These are phyloP conservation scores for Neodiprion virginianus DNA, from an alignment of 1,140 invertebrate species.

Conservation along the genomic window DNA sequence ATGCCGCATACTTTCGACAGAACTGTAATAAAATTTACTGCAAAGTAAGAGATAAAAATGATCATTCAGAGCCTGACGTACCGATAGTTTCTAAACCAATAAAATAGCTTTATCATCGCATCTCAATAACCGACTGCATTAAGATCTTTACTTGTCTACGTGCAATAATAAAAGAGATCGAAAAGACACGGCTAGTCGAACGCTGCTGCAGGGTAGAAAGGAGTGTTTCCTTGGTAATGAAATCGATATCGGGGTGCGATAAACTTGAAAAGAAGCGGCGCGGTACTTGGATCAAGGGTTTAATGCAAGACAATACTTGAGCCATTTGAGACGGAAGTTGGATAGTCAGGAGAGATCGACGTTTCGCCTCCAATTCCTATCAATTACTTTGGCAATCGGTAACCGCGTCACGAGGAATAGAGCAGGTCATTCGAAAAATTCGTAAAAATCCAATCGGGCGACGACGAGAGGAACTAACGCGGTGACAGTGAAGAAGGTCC, in stretches of 20 bases:
- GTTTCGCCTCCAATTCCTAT: background rate
- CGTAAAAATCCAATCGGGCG: constrained; percentile 1
- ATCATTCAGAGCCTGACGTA: too few relatives aligned
- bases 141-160: too few relatives aligned
- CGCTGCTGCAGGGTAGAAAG: background rate
- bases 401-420: background rate
- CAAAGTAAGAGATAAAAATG: too few relatives aligned
- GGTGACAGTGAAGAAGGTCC: too few relatives aligned
- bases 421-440: background rate
- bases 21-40: too few relatives aligned
- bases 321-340: too few relatives aligned
- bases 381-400: background rate
- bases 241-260: background rate
- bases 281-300: background rate
- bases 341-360: background rate
- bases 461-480: background rate
- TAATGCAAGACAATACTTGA: background rate
- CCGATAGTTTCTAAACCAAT: too few relatives aligned
- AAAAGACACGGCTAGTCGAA: too few relatives aligned
- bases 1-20: too few relatives aligned
- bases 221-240: background rate
- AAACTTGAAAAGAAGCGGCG: background rate
- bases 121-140: too few relatives aligned
- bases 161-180: too few relatives aligned
- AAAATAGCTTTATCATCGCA: too few relatives aligned